Base-by-base conservation (phyloP, 1,140 invertebrate genomes). In the Trichonephila inaurata region DNA sequence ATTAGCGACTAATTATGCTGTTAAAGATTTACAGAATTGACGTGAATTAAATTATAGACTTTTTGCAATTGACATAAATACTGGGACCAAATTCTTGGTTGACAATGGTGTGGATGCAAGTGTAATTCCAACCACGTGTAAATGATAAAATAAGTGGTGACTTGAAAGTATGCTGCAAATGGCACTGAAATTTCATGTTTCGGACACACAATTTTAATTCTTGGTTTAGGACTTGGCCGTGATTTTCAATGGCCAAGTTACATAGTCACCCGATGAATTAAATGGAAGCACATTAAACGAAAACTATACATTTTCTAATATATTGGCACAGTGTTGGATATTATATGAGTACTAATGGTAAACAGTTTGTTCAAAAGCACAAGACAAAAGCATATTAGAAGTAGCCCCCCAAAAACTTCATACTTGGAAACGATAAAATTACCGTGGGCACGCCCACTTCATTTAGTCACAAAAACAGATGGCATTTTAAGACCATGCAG, bases 231-330 rank as follows among this genome's bases (percentile, higher is more conserved):
- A 40, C 33, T 40, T 40, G 1, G 33, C 33, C 33, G 33, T 82
- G 81, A 82, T 33, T 10, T 3, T 44, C 44, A 44, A 44, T 82
- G 14, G 19, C 44, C 33, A 82, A 82, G 44, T 82, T 82, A 51
- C 33, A 82, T 51, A 21, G 16, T 21, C 1, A 44, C 3, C 18
- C 14, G 19, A 82, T 82, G 40, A 16, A 82, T 82, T 2, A 40
- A 82, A 44, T 21, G 12, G 40, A 82, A 51, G 81, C 81, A 44
- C 14, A 12, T 44, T 51, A 44, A 82, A 44, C 40, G 44, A 82
- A 82, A 82, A 44, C 8, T 44, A 82, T 51, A 82, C n/a, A 82
- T 51, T n/a, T 44, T 82, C 81, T 19, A n/a, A 82, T 44, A 51
- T 82, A 58, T 51, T 82, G 33, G 81, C 81, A 51, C 81, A 82